phyloP scores from a whole-genome alignment of 2,888 invertebrate species.

The Lymantria dispar region DNA sequence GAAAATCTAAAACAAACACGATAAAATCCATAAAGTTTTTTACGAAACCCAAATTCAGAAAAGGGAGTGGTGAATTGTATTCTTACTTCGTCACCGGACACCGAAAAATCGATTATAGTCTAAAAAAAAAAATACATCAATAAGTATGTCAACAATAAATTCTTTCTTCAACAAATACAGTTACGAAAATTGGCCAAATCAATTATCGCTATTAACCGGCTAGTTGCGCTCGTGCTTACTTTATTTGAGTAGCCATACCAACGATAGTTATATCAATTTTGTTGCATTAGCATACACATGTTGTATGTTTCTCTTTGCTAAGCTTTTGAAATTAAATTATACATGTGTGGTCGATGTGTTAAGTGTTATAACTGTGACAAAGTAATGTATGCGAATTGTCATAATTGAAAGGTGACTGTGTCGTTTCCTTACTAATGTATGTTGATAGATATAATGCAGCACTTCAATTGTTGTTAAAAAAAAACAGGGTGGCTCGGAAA shows the following conservation, averaged over 20 bases:
- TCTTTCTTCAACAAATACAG: conserved; percentile 28
- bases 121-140: conserved; percentile 6
- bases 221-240: conserved; percentile 46
- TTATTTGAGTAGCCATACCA: conserved; percentile 54
- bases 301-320: conserved; percentile 23
- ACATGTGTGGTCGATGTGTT: conserved; percentile 33
- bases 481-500: too few species aligned
- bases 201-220: conserved; percentile 53
- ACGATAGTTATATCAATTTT: conserved; percentile 65
- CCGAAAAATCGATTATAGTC: neutral
- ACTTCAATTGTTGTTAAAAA: too few species aligned
- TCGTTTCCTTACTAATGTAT: neutral
- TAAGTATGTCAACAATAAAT: conserved; percentile 30
- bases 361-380: conserved; percentile 24
- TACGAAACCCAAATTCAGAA: too few species aligned
- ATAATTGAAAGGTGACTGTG: conserved; percentile 12
- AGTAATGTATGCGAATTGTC: conserved; percentile 21
- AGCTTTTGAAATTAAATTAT: conserved; percentile 29
- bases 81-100: too few species aligned
- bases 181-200: conserved; percentile 54
- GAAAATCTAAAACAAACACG: too few species aligned
- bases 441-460: too few species aligned
- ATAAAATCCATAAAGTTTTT: too few species aligned
- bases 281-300: conserved; percentile 46
- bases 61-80: too few species aligned